Percentiles rank a stretch among this genome's conserved stretches.
Conservation (phyloP, 2,113 vertebrate species). For the Pollachius pollachius region DNA sequence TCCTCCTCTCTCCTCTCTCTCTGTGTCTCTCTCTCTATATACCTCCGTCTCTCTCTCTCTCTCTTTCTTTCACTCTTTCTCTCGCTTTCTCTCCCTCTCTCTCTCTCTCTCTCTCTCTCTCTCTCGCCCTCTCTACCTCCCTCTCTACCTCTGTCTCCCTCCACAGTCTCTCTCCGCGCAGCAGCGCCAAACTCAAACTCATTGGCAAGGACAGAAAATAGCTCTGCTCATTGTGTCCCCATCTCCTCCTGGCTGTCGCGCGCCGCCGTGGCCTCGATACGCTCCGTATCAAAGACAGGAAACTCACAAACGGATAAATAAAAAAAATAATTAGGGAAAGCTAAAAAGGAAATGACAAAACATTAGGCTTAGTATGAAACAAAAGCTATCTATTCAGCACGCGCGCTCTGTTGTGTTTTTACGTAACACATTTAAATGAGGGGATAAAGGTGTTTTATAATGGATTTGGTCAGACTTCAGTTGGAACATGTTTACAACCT, state of each 20-base stretch:
- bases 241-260: conserved; percentile 39
- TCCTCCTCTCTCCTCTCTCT: not conserved
- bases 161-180: conserved; percentile 24
- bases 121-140: conserved; percentile 20
- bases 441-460: conserved; percentile 51
- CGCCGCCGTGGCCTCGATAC: conserved; percentile 38
- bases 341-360: conserved; percentile 29
- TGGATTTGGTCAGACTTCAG: conserved; percentile 55
- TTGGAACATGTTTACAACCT: conserved; percentile 55
- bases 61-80: conserved; percentile 1
- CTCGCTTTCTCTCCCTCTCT: conserved; percentile 7
- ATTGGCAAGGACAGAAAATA: conserved; percentile 43
- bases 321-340: conserved; percentile 34
- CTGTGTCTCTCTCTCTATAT: too few relatives aligned
- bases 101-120: conserved; percentile 11
- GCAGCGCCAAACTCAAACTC: conserved; percentile 41
- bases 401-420: conserved; percentile 13
- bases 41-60: not conserved
- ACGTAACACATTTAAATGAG: conserved; percentile 67
- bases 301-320: conserved; percentile 31
- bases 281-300: conserved; percentile 42
- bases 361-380: conserved; percentile 34
- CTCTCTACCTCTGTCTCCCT: conserved; percentile 8
- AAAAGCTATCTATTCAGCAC: conserved; percentile 44
- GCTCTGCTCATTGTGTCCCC: conserved; percentile 50